A percentile compares a stretch with the other conserved stretches of the same genome.
These are phyloP conservation scores for Polypterus bichir DNA, from an alignment of 2,113 vertebrate genomes.

Conservation along the genomic window DNA sequence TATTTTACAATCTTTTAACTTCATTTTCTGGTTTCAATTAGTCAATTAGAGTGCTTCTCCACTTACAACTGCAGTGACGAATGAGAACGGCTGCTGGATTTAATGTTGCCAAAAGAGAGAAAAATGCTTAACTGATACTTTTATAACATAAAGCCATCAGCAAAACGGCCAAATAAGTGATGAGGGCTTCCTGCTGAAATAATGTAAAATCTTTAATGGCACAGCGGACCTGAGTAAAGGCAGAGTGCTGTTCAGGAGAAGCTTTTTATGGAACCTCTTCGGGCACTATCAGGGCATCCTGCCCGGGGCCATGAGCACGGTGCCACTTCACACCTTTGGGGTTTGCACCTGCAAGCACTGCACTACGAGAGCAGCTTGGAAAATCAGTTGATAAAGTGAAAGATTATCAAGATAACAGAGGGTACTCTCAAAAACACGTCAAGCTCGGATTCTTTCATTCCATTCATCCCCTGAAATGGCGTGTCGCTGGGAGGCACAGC, in stretches of 20 bases:
- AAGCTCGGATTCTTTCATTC: too few species aligned
- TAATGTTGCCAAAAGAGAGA: slow-evolving; percentile 19
- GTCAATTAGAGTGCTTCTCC: slow-evolving; percentile 18
- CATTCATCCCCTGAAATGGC: too few species aligned
- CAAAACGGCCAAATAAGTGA: slow-evolving; percentile 26
- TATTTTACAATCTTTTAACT: neutral
- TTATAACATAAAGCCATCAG: slow-evolving; percentile 22
- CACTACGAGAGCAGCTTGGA: neutral
- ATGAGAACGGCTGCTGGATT: slow-evolving; percentile 10
- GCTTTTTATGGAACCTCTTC: neutral
- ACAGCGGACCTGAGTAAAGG: neutral
- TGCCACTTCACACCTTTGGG: neutral
- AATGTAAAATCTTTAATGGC: slow-evolving; percentile 19
- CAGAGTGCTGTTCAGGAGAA: neutral
- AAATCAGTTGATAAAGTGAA: neutral
- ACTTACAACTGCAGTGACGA: slow-evolving; percentile 21
- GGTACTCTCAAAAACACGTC: too few species aligned
- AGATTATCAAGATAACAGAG: neutral
- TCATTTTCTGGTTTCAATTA: slow-evolving; percentile 12
- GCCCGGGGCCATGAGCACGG: too few species aligned
- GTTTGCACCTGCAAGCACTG: neutral
- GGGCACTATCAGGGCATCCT: neutral
- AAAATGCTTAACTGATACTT: slow-evolving; percentile 22
- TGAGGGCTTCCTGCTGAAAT: slow-evolving; percentile 10
- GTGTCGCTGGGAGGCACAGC: too few species aligned